Evolutionary conservation across 1,140 invertebrate species (phyloP).

Genomic region (Sitobion miscanthi): DNA sequence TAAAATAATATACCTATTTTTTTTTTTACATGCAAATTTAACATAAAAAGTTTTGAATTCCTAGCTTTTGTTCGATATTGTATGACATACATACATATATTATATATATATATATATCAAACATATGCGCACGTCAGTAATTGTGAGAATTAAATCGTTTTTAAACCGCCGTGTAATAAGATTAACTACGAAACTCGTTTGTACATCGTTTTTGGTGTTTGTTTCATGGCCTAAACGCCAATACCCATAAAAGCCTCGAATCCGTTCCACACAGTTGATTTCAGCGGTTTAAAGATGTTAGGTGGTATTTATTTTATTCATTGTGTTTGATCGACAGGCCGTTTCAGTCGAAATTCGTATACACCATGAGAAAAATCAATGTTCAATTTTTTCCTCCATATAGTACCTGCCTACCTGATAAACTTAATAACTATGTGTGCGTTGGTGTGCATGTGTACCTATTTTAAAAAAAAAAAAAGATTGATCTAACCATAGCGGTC

Average conservation of each 20-base stretch:
- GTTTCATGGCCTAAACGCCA: constrained; percentile 31
- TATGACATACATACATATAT: background rate
- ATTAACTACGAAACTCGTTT: constrained; percentile 30
- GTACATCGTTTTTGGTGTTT: background rate
- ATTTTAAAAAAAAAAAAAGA: background rate
- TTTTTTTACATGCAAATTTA: background rate
- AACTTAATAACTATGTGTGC: background rate
- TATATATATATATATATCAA: background rate
- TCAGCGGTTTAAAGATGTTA: constrained; percentile 3
- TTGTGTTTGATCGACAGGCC: constrained; percentile 14
- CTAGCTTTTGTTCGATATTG: background rate
- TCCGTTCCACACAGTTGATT: constrained; percentile 51
- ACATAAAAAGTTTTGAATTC: background rate
- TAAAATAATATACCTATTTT: background rate
- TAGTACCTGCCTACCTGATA: background rate
- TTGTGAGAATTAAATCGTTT: constrained; percentile 7
- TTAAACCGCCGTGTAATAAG: constrained; percentile 17
- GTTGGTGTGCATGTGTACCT: background rate
- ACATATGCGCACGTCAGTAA: background rate
- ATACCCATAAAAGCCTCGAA: constrained; percentile 28
- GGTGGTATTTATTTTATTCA: background rate
- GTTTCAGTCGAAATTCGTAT: background rate
- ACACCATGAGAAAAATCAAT: background rate
- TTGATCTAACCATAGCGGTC: background rate
- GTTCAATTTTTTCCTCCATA: background rate